These are phyloP conservation scores for Sceliomorpha sp. DNA, from an alignment of 2,888 invertebrate species.

Conservation along the genomic window DNA sequence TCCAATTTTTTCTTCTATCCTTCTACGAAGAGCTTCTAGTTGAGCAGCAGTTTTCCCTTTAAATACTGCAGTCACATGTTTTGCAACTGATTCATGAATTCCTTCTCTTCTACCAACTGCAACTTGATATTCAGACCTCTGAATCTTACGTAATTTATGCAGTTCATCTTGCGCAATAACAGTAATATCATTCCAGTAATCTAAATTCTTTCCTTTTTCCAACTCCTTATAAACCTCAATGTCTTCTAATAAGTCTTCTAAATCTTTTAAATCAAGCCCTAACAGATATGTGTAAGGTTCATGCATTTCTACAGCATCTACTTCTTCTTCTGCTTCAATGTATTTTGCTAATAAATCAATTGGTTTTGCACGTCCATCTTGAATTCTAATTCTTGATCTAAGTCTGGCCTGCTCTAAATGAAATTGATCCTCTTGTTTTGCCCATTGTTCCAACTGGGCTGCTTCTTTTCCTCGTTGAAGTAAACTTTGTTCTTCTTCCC, in stretches of 20 bases:
- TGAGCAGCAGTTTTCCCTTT: conserved; percentile 95
- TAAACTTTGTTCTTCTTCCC: conserved; percentile 91
- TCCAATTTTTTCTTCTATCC: conserved; percentile 93
- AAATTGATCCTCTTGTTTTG: conserved; percentile 97
- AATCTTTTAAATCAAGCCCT: conserved; percentile 92
- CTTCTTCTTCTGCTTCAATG: conserved; percentile 93
- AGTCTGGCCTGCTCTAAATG: conserved; percentile 97
- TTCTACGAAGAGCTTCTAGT: conserved; percentile 89
- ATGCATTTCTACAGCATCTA: conserved; percentile 97
- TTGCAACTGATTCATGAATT: conserved; percentile 94
- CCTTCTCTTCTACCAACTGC: conserved; percentile 85
- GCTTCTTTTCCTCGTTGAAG: conserved; percentile 94
- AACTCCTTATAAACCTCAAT: conserved; percentile 97
- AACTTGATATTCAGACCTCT: conserved; percentile 85
- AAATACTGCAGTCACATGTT: conserved; percentile 94
- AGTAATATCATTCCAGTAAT: conserved; percentile 98
- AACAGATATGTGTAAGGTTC: conserved; percentile 98
- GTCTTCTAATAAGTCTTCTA: conserved; percentile 97
- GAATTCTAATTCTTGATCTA: conserved; percentile 96
- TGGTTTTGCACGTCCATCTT: conserved; percentile 98
- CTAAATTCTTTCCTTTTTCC: conserved; percentile 92
- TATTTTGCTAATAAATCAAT: conserved; percentile 98
- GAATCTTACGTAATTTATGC: conserved; percentile 89
- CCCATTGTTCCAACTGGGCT: conserved; percentile 95
- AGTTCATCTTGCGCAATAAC: conserved; percentile 97